A percentile compares a stretch with the other conserved stretches of the same genome.
Evolutionary conservation across 2,888 invertebrate species (phyloP).

Genomic region (Tubulanus polymorphus): DNA sequence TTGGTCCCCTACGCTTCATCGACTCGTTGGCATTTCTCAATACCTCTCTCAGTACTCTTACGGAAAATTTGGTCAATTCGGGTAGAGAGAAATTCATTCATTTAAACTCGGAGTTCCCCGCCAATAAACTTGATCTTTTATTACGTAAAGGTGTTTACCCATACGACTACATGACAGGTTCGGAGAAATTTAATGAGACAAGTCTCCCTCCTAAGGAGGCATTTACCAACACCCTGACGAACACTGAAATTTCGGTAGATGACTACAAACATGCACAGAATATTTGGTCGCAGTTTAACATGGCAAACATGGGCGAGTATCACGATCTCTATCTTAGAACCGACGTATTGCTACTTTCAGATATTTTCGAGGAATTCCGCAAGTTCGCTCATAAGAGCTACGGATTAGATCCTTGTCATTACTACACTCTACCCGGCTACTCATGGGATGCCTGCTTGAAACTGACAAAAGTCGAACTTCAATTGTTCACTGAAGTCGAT

Average conservation of each 20-base stretch:
- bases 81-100: too few relatives aligned
- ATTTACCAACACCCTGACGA: neutral
- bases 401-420: neutral
- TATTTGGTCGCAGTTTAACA: conserved; percentile 12
- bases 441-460: conserved; percentile 17
- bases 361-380: neutral
- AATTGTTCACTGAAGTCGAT: conserved; percentile 18
- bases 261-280: neutral
- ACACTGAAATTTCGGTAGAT: neutral
- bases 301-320: conserved; percentile 15
- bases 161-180: too few relatives aligned
- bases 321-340: conserved; percentile 16
- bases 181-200: too few relatives aligned
- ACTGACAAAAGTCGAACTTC: conserved; percentile 13
- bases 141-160: neutral
- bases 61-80: neutral
- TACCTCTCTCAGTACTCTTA: neutral
- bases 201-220: too few relatives aligned
- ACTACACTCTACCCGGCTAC: conserved; percentile 1
- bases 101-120: too few relatives aligned
- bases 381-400: neutral
- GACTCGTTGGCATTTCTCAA: neutral
- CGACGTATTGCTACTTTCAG: conserved; percentile 15
- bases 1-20: neutral
- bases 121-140: neutral